Conservation (phyloP, 2,797 vertebrate genomes). For the Bradypodion ventrale region DNA sequence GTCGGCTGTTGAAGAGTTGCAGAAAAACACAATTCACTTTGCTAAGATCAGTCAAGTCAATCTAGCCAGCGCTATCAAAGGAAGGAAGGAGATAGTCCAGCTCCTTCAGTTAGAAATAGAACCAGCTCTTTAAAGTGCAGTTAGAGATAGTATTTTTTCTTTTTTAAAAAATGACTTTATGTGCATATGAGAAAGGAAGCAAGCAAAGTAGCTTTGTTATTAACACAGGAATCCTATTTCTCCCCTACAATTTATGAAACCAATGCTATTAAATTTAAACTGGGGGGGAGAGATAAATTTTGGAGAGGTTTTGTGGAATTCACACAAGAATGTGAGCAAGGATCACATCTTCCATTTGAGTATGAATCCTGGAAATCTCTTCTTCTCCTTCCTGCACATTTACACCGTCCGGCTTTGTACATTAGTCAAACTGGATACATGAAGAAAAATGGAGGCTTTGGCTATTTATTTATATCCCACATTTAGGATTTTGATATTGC, state of each 20-base stretch:
- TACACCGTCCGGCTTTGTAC: too few species aligned
- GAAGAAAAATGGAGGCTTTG: too few species aligned
- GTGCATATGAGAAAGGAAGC: neutral
- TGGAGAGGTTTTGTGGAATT: neutral
- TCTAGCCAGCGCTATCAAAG: constrained; percentile 46
- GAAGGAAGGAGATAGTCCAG: constrained; percentile 51
- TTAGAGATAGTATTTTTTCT: constrained; percentile 47
- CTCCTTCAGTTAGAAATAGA: constrained; percentile 47
- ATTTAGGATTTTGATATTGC: too few species aligned
- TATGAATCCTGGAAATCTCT: neutral
- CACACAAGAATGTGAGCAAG: neutral
- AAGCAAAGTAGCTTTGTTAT: constrained; percentile 2
- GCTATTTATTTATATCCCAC: too few species aligned
- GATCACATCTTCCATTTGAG: neutral
- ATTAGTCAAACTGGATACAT: too few species aligned
- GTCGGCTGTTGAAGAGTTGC: constrained; percentile 69
- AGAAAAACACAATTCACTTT: constrained; percentile 71
- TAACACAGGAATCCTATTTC: constrained; percentile 9
- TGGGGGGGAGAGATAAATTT: neutral
- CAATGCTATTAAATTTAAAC: neutral
- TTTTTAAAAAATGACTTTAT: neutral
- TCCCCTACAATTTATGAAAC: neutral
- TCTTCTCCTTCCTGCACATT: neutral
- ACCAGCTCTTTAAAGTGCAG: constrained; percentile 29
- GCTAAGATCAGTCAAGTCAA: constrained; percentile 59